Conservation (phyloP, 2,888 invertebrate species). For the Temnothorax rugatulus region DNA sequence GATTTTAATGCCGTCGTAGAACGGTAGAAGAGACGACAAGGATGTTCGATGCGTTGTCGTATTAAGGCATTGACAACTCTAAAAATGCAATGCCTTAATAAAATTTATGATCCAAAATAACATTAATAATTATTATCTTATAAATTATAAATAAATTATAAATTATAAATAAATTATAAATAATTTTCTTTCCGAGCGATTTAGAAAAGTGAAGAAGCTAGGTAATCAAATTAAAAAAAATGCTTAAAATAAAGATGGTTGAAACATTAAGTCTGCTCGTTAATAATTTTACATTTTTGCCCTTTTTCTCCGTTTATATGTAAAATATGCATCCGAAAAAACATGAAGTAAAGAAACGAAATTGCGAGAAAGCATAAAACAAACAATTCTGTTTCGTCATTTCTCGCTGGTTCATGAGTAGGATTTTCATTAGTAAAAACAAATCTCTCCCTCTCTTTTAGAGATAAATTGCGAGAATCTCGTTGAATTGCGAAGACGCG, state of each 20-base stretch:
- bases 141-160: no score
- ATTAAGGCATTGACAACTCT: neutral
- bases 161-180: no score
- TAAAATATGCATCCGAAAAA: neutral
- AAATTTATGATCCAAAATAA: neutral
- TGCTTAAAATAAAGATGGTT: neutral
- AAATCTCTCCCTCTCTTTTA: neutral
- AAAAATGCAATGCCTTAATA: neutral
- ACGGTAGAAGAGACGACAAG: constrained; percentile 12
- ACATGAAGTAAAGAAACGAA: neutral
- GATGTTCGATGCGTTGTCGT: neutral
- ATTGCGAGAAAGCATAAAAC: neutral
- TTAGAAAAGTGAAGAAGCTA: neutral
- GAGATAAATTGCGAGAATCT: constrained; percentile 9
- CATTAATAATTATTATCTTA: neutral
- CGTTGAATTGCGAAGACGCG: constrained; percentile 3
- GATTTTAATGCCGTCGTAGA: neutral
- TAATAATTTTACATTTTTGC: neutral
- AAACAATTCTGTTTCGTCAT: neutral
- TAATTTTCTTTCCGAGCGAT: neutral
- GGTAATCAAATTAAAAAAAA: neutral
- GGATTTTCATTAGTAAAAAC: neutral
- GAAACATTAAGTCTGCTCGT: neutral
- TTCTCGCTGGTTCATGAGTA: neutral
- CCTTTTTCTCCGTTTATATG: neutral